Evolutionary conservation across 2,888 invertebrate species (phyloP), one percentile per base, ranked within the genome.

Genomic region (Molanna angustata): DNA sequence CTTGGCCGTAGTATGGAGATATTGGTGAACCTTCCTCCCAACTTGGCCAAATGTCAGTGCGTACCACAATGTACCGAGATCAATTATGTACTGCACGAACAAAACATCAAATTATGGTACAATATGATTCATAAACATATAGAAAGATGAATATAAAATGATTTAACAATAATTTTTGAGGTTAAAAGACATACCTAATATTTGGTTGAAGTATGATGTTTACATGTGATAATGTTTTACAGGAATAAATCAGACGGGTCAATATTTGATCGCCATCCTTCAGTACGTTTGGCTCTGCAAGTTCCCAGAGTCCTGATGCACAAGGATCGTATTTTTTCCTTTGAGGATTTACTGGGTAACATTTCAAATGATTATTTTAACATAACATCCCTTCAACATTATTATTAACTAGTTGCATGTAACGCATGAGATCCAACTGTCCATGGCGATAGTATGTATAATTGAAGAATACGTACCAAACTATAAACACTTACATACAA

Each of bases 61-160:
- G 63, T 72, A 41, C 76, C 77, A 61, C 76, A 76, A 58, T 77
- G 77, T 56, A 69, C 72, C 58, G 76, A 77, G 59, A 69, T 74
- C 67, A 76, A 76, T 66, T 77, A 73, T 63, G 74, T 74, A 58
- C 73, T 74, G 54, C 74, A 76, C 59, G 74, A 74, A 64, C 76
- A 75, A 56, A 74, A 72, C 72, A 62, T 75, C 70, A 62, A 71
- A 72, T 51, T 70, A 71, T 67, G 72, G 77, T n/a, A n/a, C n/a
- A n/a, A n/a, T n/a, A n/a, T n/a, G n/a, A n/a, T n/a, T n/a, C n/a
- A n/a, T n/a, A n/a, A n/a, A n/a, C n/a, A n/a, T n/a, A n/a, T n/a
- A n/a, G n/a, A n/a, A n/a, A n/a, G n/a, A n/a, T n/a, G n/a, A n/a
- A n/a, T n/a, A n/a, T n/a, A n/a, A n/a, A n/a, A n/a, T n/a, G n/a